Conservation (phyloP, 30 jellyfish, hydroid and myxozoan species). For the Turritopsis rubra region DNA sequence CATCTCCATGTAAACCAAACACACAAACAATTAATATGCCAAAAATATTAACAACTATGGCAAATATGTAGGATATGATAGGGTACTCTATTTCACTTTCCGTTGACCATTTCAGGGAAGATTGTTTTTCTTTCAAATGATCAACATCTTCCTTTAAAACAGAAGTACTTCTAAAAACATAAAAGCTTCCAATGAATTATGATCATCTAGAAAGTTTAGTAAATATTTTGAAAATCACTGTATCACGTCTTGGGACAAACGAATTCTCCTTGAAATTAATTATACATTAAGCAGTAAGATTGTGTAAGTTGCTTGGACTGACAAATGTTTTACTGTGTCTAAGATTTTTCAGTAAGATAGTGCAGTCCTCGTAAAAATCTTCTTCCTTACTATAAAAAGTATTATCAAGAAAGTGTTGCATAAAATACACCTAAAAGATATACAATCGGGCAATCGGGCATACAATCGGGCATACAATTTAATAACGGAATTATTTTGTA, state of each 20-base stretch:
- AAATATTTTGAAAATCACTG: neutral
- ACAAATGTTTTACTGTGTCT: constrained; percentile 2
- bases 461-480: too few species aligned
- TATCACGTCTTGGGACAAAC: constrained; percentile 6
- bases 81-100: constrained; percentile 32
- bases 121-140: constrained; percentile 71
- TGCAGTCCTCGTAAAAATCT: neutral
- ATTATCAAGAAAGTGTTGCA: too few species aligned
- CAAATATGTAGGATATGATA: neutral
- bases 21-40: neutral
- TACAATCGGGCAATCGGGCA: too few species aligned
- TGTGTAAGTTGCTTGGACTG: constrained; percentile 17
- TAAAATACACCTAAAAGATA: too few species aligned
- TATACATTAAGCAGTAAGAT: neutral
- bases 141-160: constrained; percentile 56
- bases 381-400: neutral
- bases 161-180: constrained; percentile 8
- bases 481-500: too few species aligned
- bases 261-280: constrained; percentile 1
- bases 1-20: too few species aligned
- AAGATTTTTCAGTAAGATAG: neutral
- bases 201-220: neutral
- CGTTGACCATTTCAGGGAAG: constrained; percentile 86
- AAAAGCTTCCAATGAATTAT: neutral
- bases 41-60: neutral